These are phyloP conservation scores for Pipistrellus nathusii DNA, from an alignment of 2,797 vertebrate species.

Conservation along the genomic window DNA sequence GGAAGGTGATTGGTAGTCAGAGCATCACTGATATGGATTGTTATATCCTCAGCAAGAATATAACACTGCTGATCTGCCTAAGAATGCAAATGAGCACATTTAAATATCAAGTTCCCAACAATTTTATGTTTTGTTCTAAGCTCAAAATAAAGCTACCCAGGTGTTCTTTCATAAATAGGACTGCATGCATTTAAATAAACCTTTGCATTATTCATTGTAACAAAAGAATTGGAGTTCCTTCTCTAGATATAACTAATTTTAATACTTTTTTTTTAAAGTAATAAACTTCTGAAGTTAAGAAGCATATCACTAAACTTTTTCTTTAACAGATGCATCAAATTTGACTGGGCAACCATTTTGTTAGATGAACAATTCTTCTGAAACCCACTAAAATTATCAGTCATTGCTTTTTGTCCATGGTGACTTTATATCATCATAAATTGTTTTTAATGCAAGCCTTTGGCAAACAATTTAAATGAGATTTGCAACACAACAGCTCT, in stretches of 20 bases:
- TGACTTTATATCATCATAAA: slow-evolving; percentile 57
- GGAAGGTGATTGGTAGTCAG: not conserved
- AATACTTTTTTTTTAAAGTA: slow-evolving; percentile 54
- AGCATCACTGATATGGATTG: not conserved
- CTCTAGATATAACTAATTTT: slow-evolving; percentile 62
- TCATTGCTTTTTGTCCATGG: not conserved
- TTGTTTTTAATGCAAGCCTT: slow-evolving; percentile 72
- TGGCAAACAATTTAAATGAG: slow-evolving; percentile 76
- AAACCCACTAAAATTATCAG: slow-evolving; percentile 56
- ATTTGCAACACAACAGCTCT: slow-evolving; percentile 37
- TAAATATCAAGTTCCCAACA: slow-evolving; percentile 75
- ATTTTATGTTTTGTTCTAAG: slow-evolving; percentile 78
- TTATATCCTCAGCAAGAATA: slow-evolving; percentile 2
- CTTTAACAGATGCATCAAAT: slow-evolving; percentile 4
- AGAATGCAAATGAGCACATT: slow-evolving; percentile 74
- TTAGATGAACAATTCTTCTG: slow-evolving; percentile 41
- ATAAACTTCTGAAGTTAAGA: slow-evolving; percentile 65
- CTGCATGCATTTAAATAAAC: slow-evolving; percentile 74
- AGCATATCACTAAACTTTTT: slow-evolving; percentile 36
- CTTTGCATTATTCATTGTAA: slow-evolving; percentile 78
- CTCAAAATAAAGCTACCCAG: slow-evolving; percentile 81
- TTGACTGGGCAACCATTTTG: slow-evolving; percentile 42
- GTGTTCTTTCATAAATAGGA: slow-evolving; percentile 82
- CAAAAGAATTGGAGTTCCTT: slow-evolving; percentile 61
- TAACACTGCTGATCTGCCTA: slow-evolving; percentile 32